phyloP scores from a whole-genome alignment of 2,888 invertebrate species.

The Nephrotoma guestfalica region DNA sequence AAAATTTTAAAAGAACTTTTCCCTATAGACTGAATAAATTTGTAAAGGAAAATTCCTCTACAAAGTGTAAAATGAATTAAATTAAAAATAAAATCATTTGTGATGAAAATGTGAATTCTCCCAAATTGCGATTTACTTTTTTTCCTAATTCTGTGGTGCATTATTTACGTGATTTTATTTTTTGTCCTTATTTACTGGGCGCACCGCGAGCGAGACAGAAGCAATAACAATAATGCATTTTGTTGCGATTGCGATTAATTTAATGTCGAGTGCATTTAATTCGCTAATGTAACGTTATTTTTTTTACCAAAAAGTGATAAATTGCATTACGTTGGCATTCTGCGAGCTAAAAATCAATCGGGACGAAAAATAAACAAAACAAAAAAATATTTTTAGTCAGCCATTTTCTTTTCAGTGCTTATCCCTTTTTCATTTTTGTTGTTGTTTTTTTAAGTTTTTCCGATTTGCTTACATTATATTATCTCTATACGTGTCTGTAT shows the following conservation, averaged over 20 bases:
- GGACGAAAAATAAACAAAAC: neutral
- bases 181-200: neutral
- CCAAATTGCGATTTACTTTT: neutral
- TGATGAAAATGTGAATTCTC: neutral
- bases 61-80: neutral
- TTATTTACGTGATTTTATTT: neutral
- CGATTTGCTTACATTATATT: neutral
- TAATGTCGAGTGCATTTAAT: neutral
- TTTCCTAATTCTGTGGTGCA: neutral
- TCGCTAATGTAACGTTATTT: neutral
- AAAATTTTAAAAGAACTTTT: neutral
- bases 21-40: neutral
- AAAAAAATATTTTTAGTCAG: neutral
- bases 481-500: neutral
- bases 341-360: neutral
- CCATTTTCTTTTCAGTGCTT: neutral
- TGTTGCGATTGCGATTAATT: neutral
- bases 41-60: neutral
- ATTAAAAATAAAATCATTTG: neutral
- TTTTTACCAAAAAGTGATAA: neutral
- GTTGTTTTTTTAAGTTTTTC: neutral
- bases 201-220: neutral
- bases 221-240: neutral
- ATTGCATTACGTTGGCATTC: neutral
- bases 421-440: neutral